Conservation (phyloP, 2,113 vertebrate species). For the Rissa tridactyla region DNA sequence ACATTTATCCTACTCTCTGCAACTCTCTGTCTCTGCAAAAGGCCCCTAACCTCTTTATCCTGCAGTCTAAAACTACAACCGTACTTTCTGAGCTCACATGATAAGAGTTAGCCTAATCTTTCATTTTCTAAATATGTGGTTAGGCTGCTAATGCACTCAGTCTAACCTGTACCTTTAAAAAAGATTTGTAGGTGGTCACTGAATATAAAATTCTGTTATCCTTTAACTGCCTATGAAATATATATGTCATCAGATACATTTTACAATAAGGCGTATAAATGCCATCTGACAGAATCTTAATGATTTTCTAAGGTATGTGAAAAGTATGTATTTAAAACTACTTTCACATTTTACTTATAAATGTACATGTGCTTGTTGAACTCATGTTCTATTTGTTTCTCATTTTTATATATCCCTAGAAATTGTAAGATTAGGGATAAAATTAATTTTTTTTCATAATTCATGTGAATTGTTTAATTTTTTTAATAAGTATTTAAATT, state of each 20-base stretch:
- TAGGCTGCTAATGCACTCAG: background rate
- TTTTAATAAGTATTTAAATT: background rate
- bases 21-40: background rate
- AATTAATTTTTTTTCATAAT: background rate
- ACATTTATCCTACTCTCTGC: background rate
- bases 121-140: background rate
- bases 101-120: background rate
- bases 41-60: background rate
- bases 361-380: background rate
- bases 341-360: background rate
- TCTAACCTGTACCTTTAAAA: background rate
- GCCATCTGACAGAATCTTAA: background rate
- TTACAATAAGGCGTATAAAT: background rate
- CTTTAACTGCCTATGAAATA: background rate
- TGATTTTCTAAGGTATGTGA: background rate
- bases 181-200: background rate
- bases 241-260: background rate
- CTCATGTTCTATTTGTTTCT: background rate
- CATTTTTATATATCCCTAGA: background rate
- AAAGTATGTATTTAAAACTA: background rate
- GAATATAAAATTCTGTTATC: background rate
- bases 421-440: background rate
- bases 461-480: background rate
- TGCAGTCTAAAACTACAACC: background rate
- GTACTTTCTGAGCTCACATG: background rate